phyloP scores from a whole-genome alignment of 2,888 invertebrate species.

The Nemotelus pantherinus region DNA sequence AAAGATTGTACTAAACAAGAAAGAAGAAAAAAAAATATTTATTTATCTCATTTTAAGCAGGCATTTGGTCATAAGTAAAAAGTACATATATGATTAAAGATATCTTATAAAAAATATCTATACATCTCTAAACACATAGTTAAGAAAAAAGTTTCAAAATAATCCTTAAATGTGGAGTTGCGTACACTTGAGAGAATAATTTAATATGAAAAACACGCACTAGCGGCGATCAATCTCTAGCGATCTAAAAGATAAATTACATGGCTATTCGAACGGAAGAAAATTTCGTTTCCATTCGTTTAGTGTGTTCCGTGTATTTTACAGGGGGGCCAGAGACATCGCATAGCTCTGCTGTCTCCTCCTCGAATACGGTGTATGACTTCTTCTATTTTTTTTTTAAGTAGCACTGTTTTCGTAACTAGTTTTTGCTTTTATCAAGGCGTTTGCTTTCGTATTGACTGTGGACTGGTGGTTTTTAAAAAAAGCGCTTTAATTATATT shows the following conservation, averaged over 20 bases:
- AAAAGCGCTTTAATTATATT: constrained; percentile 25
- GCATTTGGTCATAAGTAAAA: not conserved
- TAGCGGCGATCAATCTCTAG: constrained; percentile 16
- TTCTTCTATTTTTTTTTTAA: too few relatives aligned
- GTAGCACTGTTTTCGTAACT: too few relatives aligned
- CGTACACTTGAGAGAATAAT: not conserved
- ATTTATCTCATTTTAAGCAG: constrained; percentile 44
- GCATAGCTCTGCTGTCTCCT: too few relatives aligned
- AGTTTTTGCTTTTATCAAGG: constrained; percentile 25
- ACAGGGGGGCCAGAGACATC: not conserved
- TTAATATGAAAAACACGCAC: constrained; percentile 9
- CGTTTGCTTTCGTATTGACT: constrained; percentile 25
- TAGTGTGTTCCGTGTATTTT: constrained; percentile 1
- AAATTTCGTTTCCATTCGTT: not conserved
- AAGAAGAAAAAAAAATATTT: constrained; percentile 36
- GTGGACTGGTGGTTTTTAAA: constrained; percentile 26
- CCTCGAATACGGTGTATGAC: too few relatives aligned
- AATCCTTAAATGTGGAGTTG: not conserved
- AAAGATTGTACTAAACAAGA: constrained; percentile 41
- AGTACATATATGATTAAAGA: not conserved
- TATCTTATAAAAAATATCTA: constrained; percentile 31
- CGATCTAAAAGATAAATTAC: not conserved
- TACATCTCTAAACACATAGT: constrained; percentile 35
- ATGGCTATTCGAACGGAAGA: not conserved
- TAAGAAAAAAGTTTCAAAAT: not conserved